A percentile compares a stretch with the other conserved stretches of the same genome.
Evolutionary conservation across 2,797 vertebrate species (phyloP).

Genomic region (Spheniscus humboldti): DNA sequence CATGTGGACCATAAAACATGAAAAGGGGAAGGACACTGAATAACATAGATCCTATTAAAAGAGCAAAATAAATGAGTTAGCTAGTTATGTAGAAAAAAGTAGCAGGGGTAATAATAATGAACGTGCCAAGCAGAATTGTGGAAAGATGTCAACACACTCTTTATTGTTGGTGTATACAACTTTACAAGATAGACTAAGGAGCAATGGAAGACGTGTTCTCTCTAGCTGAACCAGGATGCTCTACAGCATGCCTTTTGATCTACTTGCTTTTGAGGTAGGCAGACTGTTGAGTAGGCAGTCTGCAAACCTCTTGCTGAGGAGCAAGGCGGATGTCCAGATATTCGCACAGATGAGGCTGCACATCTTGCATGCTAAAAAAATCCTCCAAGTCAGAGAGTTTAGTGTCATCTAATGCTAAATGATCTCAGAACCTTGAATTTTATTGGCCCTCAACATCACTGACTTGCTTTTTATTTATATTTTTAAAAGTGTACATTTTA

Average conservation of each 20-base stretch:
- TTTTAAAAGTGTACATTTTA: background rate
- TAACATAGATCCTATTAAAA: background rate
- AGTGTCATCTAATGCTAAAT: background rate
- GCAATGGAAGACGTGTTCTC: background rate
- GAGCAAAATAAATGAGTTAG: background rate
- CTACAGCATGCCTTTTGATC: background rate
- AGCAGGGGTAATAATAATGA: background rate
- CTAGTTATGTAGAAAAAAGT: background rate
- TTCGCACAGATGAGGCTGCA: background rate
- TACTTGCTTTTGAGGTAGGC: background rate
- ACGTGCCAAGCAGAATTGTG: accelerated
- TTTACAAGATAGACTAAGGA: background rate
- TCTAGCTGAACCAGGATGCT: background rate
- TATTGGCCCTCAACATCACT: background rate
- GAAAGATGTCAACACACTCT: background rate
- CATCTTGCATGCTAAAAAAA: background rate
- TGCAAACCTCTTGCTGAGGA: background rate
- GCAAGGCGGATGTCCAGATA: background rate
- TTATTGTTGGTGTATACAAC: background rate
- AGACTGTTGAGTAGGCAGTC: background rate
- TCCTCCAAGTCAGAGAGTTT: background rate
- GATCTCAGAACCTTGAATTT: background rate
- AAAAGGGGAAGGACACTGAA: background rate
- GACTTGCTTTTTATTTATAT: background rate
- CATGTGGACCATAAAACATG: background rate